Percentiles rank a stretch among this genome's conserved stretches.
phyloP scores from a whole-genome alignment of 2,797 vertebrate species.

The Enteromius fasciolatus region DNA sequence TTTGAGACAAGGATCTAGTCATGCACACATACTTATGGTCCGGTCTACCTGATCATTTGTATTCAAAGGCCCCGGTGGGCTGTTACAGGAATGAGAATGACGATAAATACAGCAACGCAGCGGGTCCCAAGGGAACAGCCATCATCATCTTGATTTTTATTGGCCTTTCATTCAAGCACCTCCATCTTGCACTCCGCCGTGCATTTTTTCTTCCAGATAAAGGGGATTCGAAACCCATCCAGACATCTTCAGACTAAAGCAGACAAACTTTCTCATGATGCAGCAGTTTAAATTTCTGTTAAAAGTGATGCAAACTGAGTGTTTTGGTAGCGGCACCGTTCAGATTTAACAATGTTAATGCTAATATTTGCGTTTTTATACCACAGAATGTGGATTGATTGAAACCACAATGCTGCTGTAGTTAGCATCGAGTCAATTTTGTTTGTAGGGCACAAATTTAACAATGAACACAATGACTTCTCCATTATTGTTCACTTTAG shows the following conservation, averaged over 20 bases:
- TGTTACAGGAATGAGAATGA: slow-evolving; percentile 63
- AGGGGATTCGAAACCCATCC: slow-evolving; percentile 44
- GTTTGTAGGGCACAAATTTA: slow-evolving; percentile 51
- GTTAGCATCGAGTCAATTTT: slow-evolving; percentile 50
- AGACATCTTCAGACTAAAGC: slow-evolving; percentile 24
- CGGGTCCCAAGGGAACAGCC: slow-evolving; percentile 59
- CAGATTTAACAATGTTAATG: slow-evolving; percentile 33
- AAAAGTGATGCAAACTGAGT: neutral
- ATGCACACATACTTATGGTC: slow-evolving; percentile 57
- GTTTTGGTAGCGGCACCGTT: neutral
- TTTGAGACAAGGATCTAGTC: slow-evolving; percentile 46
- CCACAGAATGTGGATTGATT: slow-evolving; percentile 44
- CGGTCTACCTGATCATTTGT: slow-evolving; percentile 63
- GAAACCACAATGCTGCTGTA: slow-evolving; percentile 35
- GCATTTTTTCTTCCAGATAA: slow-evolving; percentile 40
- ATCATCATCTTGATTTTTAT: slow-evolving; percentile 69
- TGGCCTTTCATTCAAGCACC: slow-evolving; percentile 58
- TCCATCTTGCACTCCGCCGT: slow-evolving; percentile 48
- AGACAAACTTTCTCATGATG: slow-evolving; percentile 42
- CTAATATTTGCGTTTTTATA: slow-evolving; percentile 41
- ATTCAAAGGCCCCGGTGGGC: slow-evolving; percentile 63
- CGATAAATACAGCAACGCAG: slow-evolving; percentile 65
- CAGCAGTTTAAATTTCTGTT: slow-evolving; percentile 50
- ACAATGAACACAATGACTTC: slow-evolving; percentile 54
- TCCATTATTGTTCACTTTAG: slow-evolving; percentile 64